A percentile compares a stretch with the other conserved stretches of the same genome.
Evolutionary conservation across 2,113 vertebrate species (phyloP).

Genomic region (Sander lucioperca): DNA sequence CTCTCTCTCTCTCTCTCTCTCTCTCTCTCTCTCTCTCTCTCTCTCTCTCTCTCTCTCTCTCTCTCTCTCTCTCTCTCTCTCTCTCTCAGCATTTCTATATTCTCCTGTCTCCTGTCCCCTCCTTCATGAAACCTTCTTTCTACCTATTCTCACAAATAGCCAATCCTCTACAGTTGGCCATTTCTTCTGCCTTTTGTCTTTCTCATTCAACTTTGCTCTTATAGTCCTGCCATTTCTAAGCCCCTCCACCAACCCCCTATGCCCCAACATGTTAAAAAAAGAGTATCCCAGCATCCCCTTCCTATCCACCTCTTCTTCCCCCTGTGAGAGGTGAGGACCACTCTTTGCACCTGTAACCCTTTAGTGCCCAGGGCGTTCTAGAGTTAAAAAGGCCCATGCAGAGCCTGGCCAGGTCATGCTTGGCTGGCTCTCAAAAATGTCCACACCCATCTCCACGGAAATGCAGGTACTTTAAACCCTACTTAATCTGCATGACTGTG

Average conservation of each 20-base stretch:
- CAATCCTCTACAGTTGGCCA: slow-evolving; percentile 7
- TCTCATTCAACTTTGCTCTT: background rate
- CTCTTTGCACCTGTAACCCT: slow-evolving; percentile 86
- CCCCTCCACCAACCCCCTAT: slow-evolving; percentile 19
- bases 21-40: slow-evolving; percentile 10
- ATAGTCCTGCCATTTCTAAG: slow-evolving; percentile 44
- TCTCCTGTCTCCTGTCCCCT: slow-evolving; percentile 4
- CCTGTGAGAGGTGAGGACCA: slow-evolving; percentile 82
- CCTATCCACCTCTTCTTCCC: slow-evolving; percentile 36
- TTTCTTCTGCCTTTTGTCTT: slow-evolving; percentile 19
- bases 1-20: slow-evolving; percentile 21
- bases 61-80: background rate
- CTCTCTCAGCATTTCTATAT: slow-evolving; percentile 8
- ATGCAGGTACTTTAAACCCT: slow-evolving; percentile 79
- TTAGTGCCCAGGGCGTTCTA: slow-evolving; percentile 83
- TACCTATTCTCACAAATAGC: slow-evolving; percentile 26
- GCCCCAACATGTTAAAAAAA: slow-evolving; percentile 35
- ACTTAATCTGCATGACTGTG: slow-evolving; percentile 72
- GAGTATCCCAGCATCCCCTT: slow-evolving; percentile 43
- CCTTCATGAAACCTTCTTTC: slow-evolving; percentile 9
- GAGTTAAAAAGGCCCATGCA: slow-evolving; percentile 67
- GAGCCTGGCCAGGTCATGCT: slow-evolving; percentile 54
- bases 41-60: slow-evolving; percentile 13
- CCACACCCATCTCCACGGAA: slow-evolving; percentile 44
- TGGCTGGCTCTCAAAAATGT: slow-evolving; percentile 47